Evolutionary conservation across 64 coral and sea anemone species (phyloP).

Genomic region (Montipora capricornis): DNA sequence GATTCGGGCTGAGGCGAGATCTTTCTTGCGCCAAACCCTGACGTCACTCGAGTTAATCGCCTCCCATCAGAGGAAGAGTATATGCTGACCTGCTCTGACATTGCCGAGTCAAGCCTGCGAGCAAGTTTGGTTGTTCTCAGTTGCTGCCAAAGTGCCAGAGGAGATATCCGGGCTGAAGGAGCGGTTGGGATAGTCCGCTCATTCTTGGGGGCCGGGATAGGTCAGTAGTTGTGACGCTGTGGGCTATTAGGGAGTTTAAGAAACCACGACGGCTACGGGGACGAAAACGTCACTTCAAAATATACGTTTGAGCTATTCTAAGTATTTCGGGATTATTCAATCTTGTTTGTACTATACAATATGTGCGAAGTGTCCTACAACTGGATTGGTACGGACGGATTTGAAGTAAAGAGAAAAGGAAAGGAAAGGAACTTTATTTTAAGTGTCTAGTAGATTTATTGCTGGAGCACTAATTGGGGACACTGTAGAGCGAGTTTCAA

Average conservation of each 20-base stretch:
- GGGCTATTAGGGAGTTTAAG: conserved; percentile 1
- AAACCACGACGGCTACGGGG: too few relatives aligned
- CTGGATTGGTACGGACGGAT: too few relatives aligned
- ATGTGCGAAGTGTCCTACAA: too few relatives aligned
- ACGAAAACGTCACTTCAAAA: too few relatives aligned
- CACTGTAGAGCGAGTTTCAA: too few relatives aligned
- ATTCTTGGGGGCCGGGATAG: conserved; percentile 34
- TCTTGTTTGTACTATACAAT: too few relatives aligned
- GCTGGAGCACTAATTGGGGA: too few relatives aligned
- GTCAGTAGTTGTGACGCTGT: conserved; percentile 17
- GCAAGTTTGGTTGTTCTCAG: conserved; percentile 36
- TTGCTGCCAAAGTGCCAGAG: conserved; percentile 22
- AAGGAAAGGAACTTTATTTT: too few relatives aligned
- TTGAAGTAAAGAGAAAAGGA: too few relatives aligned
- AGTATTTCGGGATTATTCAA: too few relatives aligned
- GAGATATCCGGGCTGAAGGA: conserved; percentile 18
- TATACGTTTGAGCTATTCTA: too few relatives aligned
- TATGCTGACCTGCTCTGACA: conserved; percentile 24
- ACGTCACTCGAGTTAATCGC: conserved; percentile 14
- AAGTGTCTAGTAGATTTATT: too few relatives aligned
- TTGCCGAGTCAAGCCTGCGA: not conserved
- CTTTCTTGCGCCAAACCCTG: conserved; percentile 19
- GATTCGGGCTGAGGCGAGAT: conserved; percentile 28
- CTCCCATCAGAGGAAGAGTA: conserved; percentile 13
- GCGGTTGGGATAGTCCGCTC: conserved; percentile 21